Percentiles rank a stretch among this genome's conserved stretches.
phyloP scores from a whole-genome alignment of 2,797 vertebrate genomes.

The Gymnothorax reevesii region DNA sequence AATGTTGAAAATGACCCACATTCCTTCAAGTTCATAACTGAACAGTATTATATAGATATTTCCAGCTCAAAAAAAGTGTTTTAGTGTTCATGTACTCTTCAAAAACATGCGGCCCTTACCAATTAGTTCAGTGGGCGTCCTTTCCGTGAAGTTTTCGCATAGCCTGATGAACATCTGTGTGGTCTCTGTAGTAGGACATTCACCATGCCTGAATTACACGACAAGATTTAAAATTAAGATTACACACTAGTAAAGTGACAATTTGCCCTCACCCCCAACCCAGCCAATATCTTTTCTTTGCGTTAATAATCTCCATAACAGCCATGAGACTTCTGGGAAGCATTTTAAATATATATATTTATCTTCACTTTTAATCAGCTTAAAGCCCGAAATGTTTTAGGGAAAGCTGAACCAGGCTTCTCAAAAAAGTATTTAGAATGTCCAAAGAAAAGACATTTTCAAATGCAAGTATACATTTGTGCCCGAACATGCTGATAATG shows the following conservation, averaged over 20 bases:
- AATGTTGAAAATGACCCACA: too few species aligned
- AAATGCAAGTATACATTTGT: not conserved
- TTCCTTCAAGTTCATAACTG: not conserved
- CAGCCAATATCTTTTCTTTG: not conserved
- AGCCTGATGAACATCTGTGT: constrained; percentile 87
- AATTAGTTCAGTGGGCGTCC: constrained; percentile 91
- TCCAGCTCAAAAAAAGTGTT: not conserved
- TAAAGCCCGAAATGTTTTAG: not conserved
- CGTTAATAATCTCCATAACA: not conserved
- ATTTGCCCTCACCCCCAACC: not conserved
- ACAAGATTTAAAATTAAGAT: not conserved
- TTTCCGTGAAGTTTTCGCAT: constrained; percentile 88
- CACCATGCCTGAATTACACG: constrained; percentile 80
- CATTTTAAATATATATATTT: not conserved
- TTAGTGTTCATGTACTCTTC: not conserved
- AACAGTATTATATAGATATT: not conserved
- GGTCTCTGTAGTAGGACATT: constrained; percentile 87
- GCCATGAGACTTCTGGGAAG: not conserved
- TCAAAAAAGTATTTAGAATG: not conserved
- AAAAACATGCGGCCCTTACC: constrained; percentile 65
- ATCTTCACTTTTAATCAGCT: not conserved
- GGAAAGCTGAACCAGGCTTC: not conserved
- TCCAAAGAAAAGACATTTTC: not conserved
- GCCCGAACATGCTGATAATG: not conserved
- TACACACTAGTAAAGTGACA: not conserved